A percentile compares a stretch with the other conserved stretches of the same genome.
Conservation (phyloP, 2,888 invertebrate species). For the Dione vanillae region DNA sequence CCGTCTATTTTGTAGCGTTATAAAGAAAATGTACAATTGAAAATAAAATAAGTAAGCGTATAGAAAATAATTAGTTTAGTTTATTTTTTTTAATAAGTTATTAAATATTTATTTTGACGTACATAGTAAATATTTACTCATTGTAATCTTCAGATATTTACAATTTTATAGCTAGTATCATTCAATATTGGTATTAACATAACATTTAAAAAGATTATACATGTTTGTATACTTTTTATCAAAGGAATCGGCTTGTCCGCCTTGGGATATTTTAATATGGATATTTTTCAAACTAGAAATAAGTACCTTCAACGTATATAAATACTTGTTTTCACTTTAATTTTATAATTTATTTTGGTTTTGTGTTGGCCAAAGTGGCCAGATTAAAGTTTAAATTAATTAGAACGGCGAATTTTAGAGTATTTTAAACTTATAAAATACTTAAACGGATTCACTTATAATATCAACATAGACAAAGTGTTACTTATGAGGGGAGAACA, state of each 20-base stretch:
- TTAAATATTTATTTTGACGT: background rate
- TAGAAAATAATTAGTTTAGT: no score
- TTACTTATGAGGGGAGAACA: no score
- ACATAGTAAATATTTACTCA: background rate
- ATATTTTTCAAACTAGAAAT: background rate
- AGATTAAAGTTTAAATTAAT: no score
- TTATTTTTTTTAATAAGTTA: background rate
- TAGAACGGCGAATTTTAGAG: no score
- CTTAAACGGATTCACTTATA: no score
- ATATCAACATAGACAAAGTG: no score
- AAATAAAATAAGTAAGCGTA: no score
- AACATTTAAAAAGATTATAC: background rate
- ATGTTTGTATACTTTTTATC: background rate
- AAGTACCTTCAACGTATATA: background rate
- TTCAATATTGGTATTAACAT: background rate
- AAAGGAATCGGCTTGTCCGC: background rate
- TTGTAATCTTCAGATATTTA: slow-evolving; percentile 1
- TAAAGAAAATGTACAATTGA: no score
- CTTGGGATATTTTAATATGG: slow-evolving; percentile 6
- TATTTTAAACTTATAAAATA: no score
- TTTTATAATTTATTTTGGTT: background rate
- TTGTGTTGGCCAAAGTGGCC: no score
- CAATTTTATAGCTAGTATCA: background rate
- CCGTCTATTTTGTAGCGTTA: background rate
- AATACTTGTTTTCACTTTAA: background rate